Conservation (phyloP, 2,113 vertebrate species). For the Hypanus sabinus region DNA sequence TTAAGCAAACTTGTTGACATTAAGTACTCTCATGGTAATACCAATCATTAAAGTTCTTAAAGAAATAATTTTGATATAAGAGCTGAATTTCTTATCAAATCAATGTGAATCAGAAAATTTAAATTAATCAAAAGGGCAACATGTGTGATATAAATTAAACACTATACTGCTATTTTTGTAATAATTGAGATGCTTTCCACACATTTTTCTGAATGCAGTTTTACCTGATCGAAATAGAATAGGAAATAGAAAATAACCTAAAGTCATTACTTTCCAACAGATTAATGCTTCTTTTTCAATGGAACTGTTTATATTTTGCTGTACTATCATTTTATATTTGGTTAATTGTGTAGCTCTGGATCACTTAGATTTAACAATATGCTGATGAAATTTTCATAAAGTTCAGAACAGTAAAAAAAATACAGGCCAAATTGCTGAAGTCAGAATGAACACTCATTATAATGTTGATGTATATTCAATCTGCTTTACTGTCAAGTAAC, state of each 20-base stretch:
- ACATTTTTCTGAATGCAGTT: background rate
- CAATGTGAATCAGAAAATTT: background rate
- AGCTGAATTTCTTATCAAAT: background rate
- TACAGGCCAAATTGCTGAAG: background rate
- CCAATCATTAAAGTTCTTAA: background rate
- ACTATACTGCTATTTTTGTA: background rate
- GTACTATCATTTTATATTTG: background rate
- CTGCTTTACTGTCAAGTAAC: background rate
- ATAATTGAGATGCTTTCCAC: background rate
- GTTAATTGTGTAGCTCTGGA: background rate
- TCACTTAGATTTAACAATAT: background rate
- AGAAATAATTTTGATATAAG: background rate
- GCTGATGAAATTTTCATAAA: background rate
- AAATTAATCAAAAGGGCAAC: background rate
- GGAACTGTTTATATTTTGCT: background rate
- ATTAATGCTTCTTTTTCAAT: background rate
- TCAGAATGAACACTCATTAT: background rate
- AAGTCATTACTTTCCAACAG: background rate
- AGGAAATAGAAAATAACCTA: background rate
- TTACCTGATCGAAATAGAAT: background rate
- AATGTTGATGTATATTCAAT: background rate
- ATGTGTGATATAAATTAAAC: background rate
- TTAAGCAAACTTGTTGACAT: background rate
- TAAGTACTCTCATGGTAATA: background rate
- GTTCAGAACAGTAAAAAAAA: background rate